Conservation (phyloP, 2,113 vertebrate species). For the Pandion haliaetus region DNA sequence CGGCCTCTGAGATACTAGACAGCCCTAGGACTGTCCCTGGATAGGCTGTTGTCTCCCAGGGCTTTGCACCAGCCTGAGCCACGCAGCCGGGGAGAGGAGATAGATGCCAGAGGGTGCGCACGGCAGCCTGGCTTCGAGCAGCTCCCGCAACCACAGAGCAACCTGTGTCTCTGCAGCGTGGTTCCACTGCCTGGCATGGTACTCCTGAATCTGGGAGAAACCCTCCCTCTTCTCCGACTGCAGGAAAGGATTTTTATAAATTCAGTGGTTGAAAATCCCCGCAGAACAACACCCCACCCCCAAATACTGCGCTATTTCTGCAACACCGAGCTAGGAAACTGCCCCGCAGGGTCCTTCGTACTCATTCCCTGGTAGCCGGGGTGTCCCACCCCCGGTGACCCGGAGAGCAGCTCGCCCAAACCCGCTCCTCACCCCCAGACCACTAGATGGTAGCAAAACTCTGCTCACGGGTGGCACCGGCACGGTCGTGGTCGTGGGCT, state of each 20-base stretch:
- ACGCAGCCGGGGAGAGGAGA: accelerated
- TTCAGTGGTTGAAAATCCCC: not conserved
- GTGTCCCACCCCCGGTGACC: accelerated
- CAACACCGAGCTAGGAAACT: too few relatives aligned
- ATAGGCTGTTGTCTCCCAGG: not conserved
- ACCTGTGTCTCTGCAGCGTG: accelerated
- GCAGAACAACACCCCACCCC: too few relatives aligned
- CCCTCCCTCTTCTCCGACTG: not conserved
- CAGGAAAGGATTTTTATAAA: not conserved
- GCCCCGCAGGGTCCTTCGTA: too few relatives aligned
- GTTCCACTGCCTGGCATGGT: not conserved
- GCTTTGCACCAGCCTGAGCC: not conserved
- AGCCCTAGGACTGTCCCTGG: not conserved
- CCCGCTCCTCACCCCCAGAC: not conserved
- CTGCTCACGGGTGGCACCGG: not conserved
- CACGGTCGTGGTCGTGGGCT: not conserved
- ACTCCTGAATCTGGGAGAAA: not conserved
- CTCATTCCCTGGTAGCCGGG: too few relatives aligned
- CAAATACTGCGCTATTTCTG: not conserved
- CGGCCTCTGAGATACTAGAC: not conserved
- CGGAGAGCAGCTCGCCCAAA: not conserved
- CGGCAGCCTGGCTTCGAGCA: not conserved
- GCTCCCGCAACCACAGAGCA: not conserved
- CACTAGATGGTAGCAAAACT: slow-evolving; percentile 57
- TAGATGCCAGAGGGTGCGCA: accelerated